A percentile compares a stretch with the other conserved stretches of the same genome.
These are phyloP conservation scores for Caenorhabditis sp. DNA, from an alignment of 2,888 invertebrate genomes.

Conservation along the genomic window DNA sequence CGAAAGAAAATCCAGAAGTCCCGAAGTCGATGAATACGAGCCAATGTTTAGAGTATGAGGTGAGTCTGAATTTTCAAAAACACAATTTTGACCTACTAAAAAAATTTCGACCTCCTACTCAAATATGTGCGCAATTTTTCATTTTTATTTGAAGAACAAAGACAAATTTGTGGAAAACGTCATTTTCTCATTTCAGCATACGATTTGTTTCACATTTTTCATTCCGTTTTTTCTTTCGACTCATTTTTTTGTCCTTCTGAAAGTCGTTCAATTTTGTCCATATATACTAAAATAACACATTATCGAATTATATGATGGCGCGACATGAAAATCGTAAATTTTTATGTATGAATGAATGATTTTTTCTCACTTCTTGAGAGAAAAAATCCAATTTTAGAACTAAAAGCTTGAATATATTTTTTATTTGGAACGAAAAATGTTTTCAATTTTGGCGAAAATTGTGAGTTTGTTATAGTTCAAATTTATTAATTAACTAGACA, in stretches of 20 bases:
- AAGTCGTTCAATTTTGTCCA: neutral
- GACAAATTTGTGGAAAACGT: too few species aligned
- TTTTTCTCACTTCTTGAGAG: neutral
- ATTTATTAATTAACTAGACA: neutral
- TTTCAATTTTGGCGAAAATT: neutral
- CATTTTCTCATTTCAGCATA: neutral
- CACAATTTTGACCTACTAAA: too few species aligned
- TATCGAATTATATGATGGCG: neutral
- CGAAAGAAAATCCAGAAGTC: too few species aligned
- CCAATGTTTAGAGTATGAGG: too few species aligned
- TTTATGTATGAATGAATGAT: neutral
- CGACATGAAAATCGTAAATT: neutral
- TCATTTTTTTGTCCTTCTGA: too few species aligned
- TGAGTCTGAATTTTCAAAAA: too few species aligned
- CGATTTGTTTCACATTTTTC: neutral
- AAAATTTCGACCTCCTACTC: too few species aligned
- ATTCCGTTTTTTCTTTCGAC: neutral
- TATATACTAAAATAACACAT: neutral
- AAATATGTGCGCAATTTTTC: too few species aligned
- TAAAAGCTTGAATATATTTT: neutral
- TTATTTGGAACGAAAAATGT: neutral
- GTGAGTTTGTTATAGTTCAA: neutral
- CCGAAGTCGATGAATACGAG: too few species aligned
- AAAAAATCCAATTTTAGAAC: neutral
- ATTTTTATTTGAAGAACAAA: too few species aligned